Percentiles rank a stretch among this genome's conserved stretches.
phyloP scores from a whole-genome alignment of 2,113 vertebrate genomes.

The Hemichromis elongatus region DNA sequence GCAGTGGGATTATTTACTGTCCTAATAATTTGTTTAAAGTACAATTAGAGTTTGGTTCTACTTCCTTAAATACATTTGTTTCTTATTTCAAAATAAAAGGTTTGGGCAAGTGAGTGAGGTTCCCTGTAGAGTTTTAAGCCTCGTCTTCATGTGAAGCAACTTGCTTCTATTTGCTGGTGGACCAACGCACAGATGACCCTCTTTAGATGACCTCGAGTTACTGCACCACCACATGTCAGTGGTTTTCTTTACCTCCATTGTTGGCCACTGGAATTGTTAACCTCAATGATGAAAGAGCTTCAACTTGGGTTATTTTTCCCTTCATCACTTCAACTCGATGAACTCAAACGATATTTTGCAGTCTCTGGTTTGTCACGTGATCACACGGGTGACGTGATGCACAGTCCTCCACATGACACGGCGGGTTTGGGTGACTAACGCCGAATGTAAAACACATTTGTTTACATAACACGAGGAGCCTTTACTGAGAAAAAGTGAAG shows the following conservation, averaged over 20 bases:
- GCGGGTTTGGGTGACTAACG: not conserved
- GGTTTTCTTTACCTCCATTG: not conserved
- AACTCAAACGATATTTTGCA: not conserved
- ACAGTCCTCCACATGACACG: not conserved
- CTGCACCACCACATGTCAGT: not conserved
- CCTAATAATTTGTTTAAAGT: not conserved
- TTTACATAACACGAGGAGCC: not conserved
- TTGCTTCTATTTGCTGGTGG: not conserved
- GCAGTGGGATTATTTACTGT: not conserved
- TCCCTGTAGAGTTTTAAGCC: not conserved
- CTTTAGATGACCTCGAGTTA: not conserved
- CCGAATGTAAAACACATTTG: not conserved
- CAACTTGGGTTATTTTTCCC: not conserved
- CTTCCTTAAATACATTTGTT: not conserved
- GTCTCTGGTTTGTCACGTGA: not conserved
- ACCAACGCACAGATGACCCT: not conserved
- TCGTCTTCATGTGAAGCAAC: not conserved
- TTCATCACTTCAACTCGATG: not conserved
- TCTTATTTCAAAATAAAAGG: constrained; percentile 10
- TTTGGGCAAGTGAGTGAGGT: not conserved
- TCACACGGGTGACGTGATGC: not conserved
- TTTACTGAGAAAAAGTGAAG: not conserved
- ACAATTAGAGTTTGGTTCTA: not conserved
- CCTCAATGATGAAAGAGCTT: not conserved
- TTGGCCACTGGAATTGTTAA: not conserved